Percentiles rank a stretch among this genome's conserved stretches.
phyloP scores from a whole-genome alignment of 37 sponge, comb jelly and placozoan species.

The Dysidea cf. avara region DNA sequence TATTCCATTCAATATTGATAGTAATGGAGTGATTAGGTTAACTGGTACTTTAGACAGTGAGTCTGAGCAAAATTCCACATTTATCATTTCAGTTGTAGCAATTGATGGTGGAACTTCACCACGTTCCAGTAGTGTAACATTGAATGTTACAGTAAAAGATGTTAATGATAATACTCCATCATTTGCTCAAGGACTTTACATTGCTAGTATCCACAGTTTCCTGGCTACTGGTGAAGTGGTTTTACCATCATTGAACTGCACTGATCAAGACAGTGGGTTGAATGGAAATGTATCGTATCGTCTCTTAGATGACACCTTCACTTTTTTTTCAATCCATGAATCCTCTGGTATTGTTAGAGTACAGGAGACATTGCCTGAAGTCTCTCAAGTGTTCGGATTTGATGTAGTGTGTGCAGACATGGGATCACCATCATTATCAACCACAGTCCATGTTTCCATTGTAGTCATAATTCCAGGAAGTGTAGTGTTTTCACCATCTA shows the following conservation, averaged over 20 bases:
- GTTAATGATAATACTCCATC: slow-evolving; percentile 18
- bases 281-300: no score
- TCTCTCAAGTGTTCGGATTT: slow-evolving; percentile 31
- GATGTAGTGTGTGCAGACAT: slow-evolving; percentile 55
- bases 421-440: slow-evolving; percentile 39
- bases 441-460: slow-evolving; percentile 62
- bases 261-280: no score
- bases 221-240: no score
- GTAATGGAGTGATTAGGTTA: slow-evolving; percentile 32
- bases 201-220: no score
- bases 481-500: slow-evolving; percentile 25
- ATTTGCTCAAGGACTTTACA: no score
- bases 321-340: no score
- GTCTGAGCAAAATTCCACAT: slow-evolving; percentile 4
- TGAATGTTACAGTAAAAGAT: slow-evolving; percentile 19
- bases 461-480: slow-evolving; percentile 15
- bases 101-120: slow-evolving; percentile 18
- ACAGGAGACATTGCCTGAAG: no score
- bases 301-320: no score
- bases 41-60: slow-evolving; percentile 23
- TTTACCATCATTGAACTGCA: no score
- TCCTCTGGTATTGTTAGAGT: no score
- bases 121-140: slow-evolving; percentile 5
- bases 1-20: slow-evolving; percentile 11
- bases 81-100: slow-evolving; percentile 28